A percentile compares a stretch with the other conserved stretches of the same genome.
phyloP scores from a whole-genome alignment of 2,888 invertebrate species.

The Stomorhina lunata region DNA sequence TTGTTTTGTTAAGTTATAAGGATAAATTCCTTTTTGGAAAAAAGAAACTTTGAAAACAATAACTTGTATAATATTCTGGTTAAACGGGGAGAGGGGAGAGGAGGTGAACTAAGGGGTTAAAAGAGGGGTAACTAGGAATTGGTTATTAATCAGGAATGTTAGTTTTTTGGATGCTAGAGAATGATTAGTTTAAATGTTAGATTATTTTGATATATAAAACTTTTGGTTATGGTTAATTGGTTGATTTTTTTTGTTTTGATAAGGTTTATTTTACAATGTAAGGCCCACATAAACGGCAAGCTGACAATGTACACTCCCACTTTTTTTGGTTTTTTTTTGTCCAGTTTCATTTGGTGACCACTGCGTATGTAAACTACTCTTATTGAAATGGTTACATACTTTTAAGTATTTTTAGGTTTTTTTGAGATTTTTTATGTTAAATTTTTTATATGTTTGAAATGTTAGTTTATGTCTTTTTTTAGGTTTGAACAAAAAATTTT shows the following conservation, averaged over 20 bases:
- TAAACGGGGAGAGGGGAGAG: constrained; percentile 71
- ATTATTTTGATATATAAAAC: background rate
- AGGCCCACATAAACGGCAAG: constrained; percentile 86
- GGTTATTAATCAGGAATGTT: background rate
- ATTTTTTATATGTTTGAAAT: constrained; percentile 17
- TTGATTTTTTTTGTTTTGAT: too few species aligned
- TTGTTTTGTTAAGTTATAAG: background rate
- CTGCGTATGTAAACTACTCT: constrained; percentile 80
- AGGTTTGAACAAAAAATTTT: background rate
- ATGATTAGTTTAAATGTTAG: constrained; percentile 18
- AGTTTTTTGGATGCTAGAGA: constrained; percentile 26
- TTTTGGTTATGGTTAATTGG: constrained; percentile 48
- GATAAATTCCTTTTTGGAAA: background rate
- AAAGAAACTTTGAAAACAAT: constrained; percentile 71
- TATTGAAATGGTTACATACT: constrained; percentile 76
- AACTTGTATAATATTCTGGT: constrained; percentile 79
- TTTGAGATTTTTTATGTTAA: constrained; percentile 43
- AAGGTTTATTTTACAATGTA: constrained; percentile 78
- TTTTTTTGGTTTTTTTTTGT: constrained; percentile 52
- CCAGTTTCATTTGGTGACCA: constrained; percentile 74
- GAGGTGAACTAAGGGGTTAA: background rate
- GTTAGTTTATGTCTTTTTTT: constrained; percentile 41
- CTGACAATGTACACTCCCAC: constrained; percentile 82
- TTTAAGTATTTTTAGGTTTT: too few species aligned
- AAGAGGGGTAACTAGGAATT: background rate